Conservation (phyloP, 2,888 invertebrate genomes). For the Melieria crassipennis region DNA sequence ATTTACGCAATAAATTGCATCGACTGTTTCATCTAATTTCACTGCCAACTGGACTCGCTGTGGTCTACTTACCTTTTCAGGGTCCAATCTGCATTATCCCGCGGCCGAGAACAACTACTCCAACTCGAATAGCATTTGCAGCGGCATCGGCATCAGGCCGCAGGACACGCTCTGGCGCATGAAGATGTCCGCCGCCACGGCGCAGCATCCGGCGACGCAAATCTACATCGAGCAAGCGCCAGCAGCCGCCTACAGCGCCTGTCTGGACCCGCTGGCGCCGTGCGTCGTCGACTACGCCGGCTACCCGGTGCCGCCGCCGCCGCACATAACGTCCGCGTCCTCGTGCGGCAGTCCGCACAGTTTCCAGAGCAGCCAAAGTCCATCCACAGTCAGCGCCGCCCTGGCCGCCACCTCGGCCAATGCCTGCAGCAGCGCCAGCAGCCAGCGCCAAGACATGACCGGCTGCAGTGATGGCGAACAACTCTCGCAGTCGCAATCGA, state of each 20-base stretch:
- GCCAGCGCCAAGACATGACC: slow-evolving; percentile 15
- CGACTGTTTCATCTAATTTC: too few species aligned
- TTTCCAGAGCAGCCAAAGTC: slow-evolving; percentile 46
- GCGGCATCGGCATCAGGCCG: slow-evolving; percentile 41
- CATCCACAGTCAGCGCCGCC: slow-evolving; percentile 29
- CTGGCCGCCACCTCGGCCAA: slow-evolving; percentile 34
- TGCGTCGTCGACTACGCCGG: slow-evolving; percentile 57
- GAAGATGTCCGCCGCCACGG: slow-evolving; percentile 48
- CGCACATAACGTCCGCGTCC: slow-evolving; percentile 52
- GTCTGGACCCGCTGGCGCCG: slow-evolving; percentile 42
- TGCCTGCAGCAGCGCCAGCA: slow-evolving; percentile 1
- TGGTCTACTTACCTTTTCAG: slow-evolving; percentile 41
- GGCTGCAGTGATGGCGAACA: slow-evolving; percentile 16
- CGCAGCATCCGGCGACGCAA: slow-evolving; percentile 44
- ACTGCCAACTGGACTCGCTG: too few species aligned
- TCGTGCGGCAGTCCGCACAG: slow-evolving; percentile 55
- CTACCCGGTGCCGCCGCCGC: slow-evolving; percentile 52
- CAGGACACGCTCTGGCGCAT: slow-evolving; percentile 60
- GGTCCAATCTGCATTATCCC: slow-evolving; percentile 49
- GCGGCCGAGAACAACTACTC: slow-evolving; percentile 57
- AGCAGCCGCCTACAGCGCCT: slow-evolving; percentile 18
- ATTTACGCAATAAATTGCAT: too few species aligned
- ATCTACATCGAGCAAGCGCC: slow-evolving; percentile 59
- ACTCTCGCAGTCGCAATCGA: slow-evolving; percentile 43
- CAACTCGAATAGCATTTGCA: slow-evolving; percentile 53